phyloP scores from a whole-genome alignment of 2,113 vertebrate species.

The Onychostoma macrolepis region DNA sequence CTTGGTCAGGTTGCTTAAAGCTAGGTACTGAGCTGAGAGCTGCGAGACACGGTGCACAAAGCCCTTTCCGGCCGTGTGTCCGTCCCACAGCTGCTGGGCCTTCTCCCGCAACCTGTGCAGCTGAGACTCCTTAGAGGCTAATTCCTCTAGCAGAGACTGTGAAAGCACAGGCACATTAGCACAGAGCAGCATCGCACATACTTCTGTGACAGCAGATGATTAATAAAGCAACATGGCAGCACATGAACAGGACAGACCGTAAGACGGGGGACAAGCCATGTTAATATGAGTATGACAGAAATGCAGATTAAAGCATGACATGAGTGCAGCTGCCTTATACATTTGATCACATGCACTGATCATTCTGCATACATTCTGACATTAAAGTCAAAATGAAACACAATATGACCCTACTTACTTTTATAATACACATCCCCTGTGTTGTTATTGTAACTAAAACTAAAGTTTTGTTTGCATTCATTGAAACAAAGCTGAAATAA shows the following conservation, averaged over 20 bases:
- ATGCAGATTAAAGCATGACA: constrained; percentile 26
- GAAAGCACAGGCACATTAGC: constrained; percentile 55
- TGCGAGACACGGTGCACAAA: constrained; percentile 97
- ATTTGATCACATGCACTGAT: background rate
- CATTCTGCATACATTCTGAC: background rate
- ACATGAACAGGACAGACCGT: background rate
- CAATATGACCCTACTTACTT: background rate
- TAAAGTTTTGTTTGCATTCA: too few relatives aligned
- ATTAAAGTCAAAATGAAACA: background rate
- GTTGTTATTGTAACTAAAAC: too few relatives aligned
- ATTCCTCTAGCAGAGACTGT: constrained; percentile 97
- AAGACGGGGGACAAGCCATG: background rate
- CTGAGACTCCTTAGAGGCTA: constrained; percentile 88
- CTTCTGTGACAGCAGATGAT: constrained; percentile 34
- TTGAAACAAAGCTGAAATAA: too few relatives aligned
- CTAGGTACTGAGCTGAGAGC: constrained; percentile 93
- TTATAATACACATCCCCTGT: background rate
- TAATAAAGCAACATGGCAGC: constrained; percentile 41
- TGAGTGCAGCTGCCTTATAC: constrained; percentile 4
- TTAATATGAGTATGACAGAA: constrained; percentile 15
- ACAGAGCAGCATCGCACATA: constrained; percentile 46
- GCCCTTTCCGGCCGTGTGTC: constrained; percentile 92
- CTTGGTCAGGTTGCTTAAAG: constrained; percentile 97
- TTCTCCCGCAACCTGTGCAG: constrained; percentile 91
- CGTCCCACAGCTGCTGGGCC: constrained; percentile 95